Conservation (phyloP, 2,113 vertebrate genomes). For the Pycnonotus jocosus region DNA sequence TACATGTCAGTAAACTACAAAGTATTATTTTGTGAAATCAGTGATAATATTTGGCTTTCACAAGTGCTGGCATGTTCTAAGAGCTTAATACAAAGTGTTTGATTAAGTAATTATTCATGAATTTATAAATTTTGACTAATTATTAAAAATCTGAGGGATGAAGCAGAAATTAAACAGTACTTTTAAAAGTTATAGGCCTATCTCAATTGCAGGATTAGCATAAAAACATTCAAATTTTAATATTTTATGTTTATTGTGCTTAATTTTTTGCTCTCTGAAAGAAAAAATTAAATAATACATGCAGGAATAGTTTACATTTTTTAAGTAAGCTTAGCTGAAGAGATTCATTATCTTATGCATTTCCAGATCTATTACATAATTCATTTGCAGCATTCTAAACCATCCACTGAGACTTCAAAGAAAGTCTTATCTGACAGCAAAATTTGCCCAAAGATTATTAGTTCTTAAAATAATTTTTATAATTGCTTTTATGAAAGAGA, state of each 20-base stretch:
- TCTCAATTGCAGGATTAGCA: background rate
- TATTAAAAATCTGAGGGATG: background rate
- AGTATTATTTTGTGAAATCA: background rate
- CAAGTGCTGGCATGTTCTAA: background rate
- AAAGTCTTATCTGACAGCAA: conserved; percentile 4
- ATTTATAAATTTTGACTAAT: background rate
- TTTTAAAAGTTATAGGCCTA: background rate
- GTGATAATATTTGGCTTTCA: background rate
- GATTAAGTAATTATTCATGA: background rate
- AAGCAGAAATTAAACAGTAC: background rate
- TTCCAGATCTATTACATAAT: conserved; percentile 13
- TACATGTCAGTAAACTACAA: background rate
- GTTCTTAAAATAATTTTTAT: background rate
- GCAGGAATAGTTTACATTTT: background rate
- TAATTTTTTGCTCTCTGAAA: background rate
- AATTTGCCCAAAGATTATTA: background rate
- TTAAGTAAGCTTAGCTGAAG: background rate
- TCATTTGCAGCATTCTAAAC: background rate
- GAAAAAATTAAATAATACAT: background rate
- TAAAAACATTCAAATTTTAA: background rate
- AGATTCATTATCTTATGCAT: background rate
- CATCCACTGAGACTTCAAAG: background rate
- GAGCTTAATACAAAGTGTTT: background rate
- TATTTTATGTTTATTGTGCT: background rate
- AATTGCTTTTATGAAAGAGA: background rate